A percentile compares a stretch with the other conserved stretches of the same genome.
These are phyloP conservation scores for Archips crataeganus DNA, from an alignment of 2,888 invertebrate species.

Conservation along the genomic window DNA sequence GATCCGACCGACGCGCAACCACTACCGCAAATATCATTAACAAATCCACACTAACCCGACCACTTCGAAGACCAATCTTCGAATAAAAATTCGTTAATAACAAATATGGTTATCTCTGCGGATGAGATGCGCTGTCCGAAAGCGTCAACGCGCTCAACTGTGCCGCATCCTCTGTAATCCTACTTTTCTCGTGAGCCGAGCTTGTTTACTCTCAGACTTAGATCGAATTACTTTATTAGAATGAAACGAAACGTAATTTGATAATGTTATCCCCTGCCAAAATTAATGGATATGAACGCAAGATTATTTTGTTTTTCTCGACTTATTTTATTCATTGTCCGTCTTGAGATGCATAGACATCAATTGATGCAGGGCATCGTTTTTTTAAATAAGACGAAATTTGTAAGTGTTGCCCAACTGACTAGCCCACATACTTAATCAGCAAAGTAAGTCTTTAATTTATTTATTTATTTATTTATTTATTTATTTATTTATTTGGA, in stretches of 20 bases:
- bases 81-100: constrained; percentile 23
- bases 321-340: background rate
- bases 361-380: background rate
- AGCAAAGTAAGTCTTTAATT: background rate
- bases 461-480: no score
- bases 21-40: constrained; percentile 76
- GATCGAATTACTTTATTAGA: constrained; percentile 52
- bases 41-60: constrained; percentile 70
- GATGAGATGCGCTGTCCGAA: background rate
- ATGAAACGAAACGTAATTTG: constrained; percentile 40
- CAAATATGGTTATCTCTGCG: constrained; percentile 4
- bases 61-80: constrained; percentile 62
- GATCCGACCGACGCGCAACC: constrained; percentile 65
- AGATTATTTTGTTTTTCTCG: background rate
- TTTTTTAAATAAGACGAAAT: background rate
- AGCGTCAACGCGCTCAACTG: constrained; percentile 29
- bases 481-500: no score
- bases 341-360: background rate
- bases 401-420: background rate
- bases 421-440: no score
- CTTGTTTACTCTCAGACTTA: constrained; percentile 53
- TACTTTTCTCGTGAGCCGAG: constrained; percentile 52
- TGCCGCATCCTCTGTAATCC: constrained; percentile 48
- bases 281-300: background rate
- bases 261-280: background rate